phyloP scores from a whole-genome alignment of 2,797 vertebrate genomes.

The Scolopax rusticola region DNA sequence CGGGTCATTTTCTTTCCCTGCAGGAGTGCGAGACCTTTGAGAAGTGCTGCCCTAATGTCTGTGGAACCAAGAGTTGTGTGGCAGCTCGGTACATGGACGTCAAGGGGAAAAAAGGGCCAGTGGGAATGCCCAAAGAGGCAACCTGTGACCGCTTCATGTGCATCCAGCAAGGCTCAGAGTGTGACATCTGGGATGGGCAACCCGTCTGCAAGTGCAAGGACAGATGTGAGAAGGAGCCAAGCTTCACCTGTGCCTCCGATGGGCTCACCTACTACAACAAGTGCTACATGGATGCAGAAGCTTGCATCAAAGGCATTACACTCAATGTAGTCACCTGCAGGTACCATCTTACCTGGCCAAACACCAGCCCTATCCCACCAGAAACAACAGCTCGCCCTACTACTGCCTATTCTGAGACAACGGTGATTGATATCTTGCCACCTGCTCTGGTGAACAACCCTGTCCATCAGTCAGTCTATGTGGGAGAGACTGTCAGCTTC shows the following conservation, averaged over 20 bases:
- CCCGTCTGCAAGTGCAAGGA: slow-evolving; percentile 97
- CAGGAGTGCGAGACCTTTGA: slow-evolving; percentile 98
- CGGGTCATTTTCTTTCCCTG: neutral
- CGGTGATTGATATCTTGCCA: slow-evolving; percentile 82
- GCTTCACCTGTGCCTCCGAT: slow-evolving; percentile 97
- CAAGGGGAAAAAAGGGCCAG: slow-evolving; percentile 91
- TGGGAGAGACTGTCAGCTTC: slow-evolving; percentile 95
- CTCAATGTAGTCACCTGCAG: slow-evolving; percentile 87
- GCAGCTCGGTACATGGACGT: slow-evolving; percentile 93
- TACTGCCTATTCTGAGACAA: slow-evolving; percentile 84
- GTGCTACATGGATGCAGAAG: slow-evolving; percentile 99
- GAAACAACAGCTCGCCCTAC: slow-evolving; percentile 92
- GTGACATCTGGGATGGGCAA: slow-evolving; percentile 98
- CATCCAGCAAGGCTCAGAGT: slow-evolving; percentile 95
- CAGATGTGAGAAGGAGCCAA: slow-evolving; percentile 96
- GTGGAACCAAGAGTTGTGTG: slow-evolving; percentile 95
- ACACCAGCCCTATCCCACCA: slow-evolving; percentile 88
- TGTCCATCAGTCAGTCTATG: slow-evolving; percentile 86
- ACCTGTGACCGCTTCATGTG: slow-evolving; percentile 98
- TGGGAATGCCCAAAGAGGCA: slow-evolving; percentile 94
- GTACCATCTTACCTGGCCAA: slow-evolving; percentile 94
- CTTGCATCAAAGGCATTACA: slow-evolving; percentile 92
- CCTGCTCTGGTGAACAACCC: slow-evolving; percentile 87
- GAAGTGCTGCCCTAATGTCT: slow-evolving; percentile 98
- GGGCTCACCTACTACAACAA: slow-evolving; percentile 99